Evolutionary conservation across 2,113 vertebrate genomes (phyloP).

Genomic region (Rhegmatorhina hoffmannsi): DNA sequence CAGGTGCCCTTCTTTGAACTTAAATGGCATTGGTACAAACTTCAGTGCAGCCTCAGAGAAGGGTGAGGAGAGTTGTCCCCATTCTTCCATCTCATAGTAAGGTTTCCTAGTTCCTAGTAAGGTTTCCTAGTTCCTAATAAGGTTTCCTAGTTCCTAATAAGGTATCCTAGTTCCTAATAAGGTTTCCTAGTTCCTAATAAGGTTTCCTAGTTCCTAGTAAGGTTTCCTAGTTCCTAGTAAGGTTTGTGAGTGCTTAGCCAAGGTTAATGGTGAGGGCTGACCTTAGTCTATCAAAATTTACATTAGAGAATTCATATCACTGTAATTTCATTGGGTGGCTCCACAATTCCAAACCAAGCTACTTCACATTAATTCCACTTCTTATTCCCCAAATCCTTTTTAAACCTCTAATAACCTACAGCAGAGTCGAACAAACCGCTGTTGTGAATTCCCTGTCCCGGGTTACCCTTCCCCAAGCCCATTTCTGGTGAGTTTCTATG

Average conservation of each 20-base stretch:
- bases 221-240: background rate
- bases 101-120: background rate
- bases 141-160: background rate
- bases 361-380: background rate
- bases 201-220: background rate
- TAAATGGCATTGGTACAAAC: no score
- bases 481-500: accelerated
- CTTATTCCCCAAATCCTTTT: background rate
- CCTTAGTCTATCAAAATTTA: background rate
- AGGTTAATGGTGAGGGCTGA: background rate
- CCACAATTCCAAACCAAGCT: background rate
- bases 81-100: background rate
- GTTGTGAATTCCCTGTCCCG: accelerated
- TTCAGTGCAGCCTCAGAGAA: background rate
- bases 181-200: background rate
- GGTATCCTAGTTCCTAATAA: background rate
- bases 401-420: accelerated
- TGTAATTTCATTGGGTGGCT: background rate
- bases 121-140: background rate
- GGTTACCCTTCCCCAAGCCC: accelerated
- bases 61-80: background rate
- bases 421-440: background rate
- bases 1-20: background rate
- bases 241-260: background rate
- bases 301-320: background rate